Conservation (phyloP, 2,888 invertebrate species). For the Eulithis prunata region DNA sequence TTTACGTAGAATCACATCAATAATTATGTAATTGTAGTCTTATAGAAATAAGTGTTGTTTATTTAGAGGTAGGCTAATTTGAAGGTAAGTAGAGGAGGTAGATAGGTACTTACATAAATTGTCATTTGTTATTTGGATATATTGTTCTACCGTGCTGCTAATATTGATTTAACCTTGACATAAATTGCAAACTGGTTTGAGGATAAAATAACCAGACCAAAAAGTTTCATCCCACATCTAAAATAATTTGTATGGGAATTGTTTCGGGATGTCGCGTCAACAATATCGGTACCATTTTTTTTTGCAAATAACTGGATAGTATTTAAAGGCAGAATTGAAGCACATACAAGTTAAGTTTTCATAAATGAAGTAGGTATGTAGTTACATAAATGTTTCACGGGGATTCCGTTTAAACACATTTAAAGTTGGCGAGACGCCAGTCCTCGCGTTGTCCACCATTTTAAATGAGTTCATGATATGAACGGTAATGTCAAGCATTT, state of each 20-base stretch:
- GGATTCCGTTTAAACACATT: slow-evolving; percentile 50
- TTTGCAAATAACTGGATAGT: too few species aligned
- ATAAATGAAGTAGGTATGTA: slow-evolving; percentile 27
- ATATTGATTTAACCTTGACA: slow-evolving; percentile 28
- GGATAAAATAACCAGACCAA: slow-evolving; percentile 2
- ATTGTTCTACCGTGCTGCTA: slow-evolving; percentile 15
- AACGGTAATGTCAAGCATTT: slow-evolving; percentile 55
- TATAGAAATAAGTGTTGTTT: too few species aligned
- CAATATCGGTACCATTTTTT: neutral
- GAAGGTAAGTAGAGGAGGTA: too few species aligned
- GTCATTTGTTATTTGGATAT: slow-evolving; percentile 16
- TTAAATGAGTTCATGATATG: slow-evolving; percentile 61
- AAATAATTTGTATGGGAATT: neutral
- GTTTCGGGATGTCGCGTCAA: neutral
- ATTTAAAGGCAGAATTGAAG: neutral
- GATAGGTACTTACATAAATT: too few species aligned
- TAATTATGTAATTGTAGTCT: too few species aligned
- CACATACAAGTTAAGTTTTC: slow-evolving; percentile 3
- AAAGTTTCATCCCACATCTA: neutral
- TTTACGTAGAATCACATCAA: too few species aligned
- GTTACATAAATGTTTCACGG: slow-evolving; percentile 38
- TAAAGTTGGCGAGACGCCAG: slow-evolving; percentile 68
- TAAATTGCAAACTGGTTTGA: neutral
- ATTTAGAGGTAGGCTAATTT: too few species aligned
- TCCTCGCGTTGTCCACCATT: slow-evolving; percentile 55